Evolutionary conservation across 1,140 invertebrate species (phyloP).

Genomic region (Frieseomelitta varia): DNA sequence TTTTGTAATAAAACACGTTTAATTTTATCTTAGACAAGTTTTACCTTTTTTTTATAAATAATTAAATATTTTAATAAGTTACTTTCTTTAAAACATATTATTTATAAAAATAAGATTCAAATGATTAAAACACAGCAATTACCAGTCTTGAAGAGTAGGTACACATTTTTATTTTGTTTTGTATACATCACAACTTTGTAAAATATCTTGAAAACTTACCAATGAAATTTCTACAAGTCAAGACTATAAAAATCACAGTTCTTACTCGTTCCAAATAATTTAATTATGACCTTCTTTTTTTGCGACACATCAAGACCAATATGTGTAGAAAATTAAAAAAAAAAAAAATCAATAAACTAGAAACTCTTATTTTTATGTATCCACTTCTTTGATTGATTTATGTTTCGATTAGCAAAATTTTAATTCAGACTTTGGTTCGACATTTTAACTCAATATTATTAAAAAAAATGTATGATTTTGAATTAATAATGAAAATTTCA

Average conservation of each 20-base stretch:
- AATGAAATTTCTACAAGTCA: constrained; percentile 66
- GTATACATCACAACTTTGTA: constrained; percentile 67
- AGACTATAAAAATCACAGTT: constrained; percentile 72
- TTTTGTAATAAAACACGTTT: constrained; percentile 3
- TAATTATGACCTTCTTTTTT: constrained; percentile 56
- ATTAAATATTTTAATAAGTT: neutral
- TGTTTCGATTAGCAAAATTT: constrained; percentile 40
- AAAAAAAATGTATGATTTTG: constrained; percentile 23
- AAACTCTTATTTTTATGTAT: constrained; percentile 26
- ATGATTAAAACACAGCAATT: constrained; percentile 72
- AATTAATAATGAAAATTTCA: constrained; percentile 45
- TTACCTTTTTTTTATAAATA: neutral
- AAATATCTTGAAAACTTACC: constrained; percentile 67
- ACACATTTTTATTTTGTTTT: constrained; percentile 65
- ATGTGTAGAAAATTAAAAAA: constrained; percentile 33
- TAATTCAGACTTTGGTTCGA: constrained; percentile 39
- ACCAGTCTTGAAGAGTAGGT: constrained; percentile 75
- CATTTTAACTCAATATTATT: constrained; percentile 3
- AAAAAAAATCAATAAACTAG: constrained; percentile 39
- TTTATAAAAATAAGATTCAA: neutral
- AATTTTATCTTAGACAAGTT: neutral
- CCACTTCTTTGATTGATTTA: constrained; percentile 35
- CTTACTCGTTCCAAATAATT: constrained; percentile 66
- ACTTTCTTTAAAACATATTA: neutral
- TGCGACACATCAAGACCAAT: constrained; percentile 56